Base-by-base conservation (phyloP, 2,797 vertebrate species). In the Choloepus didactylus region DNA sequence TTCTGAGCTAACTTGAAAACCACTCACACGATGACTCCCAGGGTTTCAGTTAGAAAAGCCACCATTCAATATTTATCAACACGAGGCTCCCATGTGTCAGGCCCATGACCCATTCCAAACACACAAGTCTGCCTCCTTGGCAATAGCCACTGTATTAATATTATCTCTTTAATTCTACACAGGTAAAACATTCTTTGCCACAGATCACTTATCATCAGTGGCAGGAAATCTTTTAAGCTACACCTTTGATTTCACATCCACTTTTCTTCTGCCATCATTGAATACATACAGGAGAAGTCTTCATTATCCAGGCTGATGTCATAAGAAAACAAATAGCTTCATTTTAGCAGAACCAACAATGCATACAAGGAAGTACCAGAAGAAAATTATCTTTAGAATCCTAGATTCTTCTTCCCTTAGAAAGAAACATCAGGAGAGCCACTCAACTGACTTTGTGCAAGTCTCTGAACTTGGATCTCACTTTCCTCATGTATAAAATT, bases 201-300 rank as follows among this genome's bases (percentile, higher is more conserved):
- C 80, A 66, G 93, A 95, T 95, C 91, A 59, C 9, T 29, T 97
- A 41, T 85, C 91, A 69, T 87, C n/a, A 89, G 0, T 75, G 51
- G 5, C 0, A 8, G 82, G 81, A 94, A 97, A 89, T 73, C 77
- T 95, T 82, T 44, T 64, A 89, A 59, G 60, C 44, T 27, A 51
- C 76, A 49, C 11, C 56, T 84, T 89, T 91, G 87, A 88, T 94
- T 16, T 15, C 35, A 35, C 9, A 73, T 10, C 14, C 5, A 9
- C 7, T 86, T 92, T 59, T 76, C 77, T 77, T 95, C 60, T 96
- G 23, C 18, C 31, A 90, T 70, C 64, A 60, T 89, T 79, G 87
- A 62, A 59, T 27, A 80, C 4, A 15, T 14, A 46, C 59, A 15
- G 9, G 31, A 93, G 87, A 88, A 23, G 16, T 4, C 16, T 69